Conservation (phyloP, 64 coral and sea anemone genomes). For the Dendrophyllia cribrosa region DNA sequence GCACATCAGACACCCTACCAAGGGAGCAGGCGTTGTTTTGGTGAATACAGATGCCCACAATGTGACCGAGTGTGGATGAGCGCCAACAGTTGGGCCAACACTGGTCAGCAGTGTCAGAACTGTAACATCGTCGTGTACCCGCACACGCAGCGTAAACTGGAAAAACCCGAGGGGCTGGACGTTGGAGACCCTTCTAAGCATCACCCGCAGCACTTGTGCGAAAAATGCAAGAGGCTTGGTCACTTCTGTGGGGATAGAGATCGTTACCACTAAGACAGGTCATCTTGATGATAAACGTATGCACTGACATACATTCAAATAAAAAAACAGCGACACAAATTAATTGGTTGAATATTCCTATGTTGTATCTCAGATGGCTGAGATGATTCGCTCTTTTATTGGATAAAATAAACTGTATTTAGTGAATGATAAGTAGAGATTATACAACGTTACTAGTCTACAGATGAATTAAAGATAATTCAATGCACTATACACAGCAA, state of each 20-base stretch:
- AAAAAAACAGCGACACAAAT: too few species aligned
- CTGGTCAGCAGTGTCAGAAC: conserved; percentile 65
- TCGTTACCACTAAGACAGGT: neutral
- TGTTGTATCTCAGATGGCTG: too few species aligned
- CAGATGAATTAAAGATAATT: too few species aligned
- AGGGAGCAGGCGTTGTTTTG: conserved; percentile 65
- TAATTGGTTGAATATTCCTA: too few species aligned
- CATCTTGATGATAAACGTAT: too few species aligned
- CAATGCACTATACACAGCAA: too few species aligned
- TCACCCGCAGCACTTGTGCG: conserved; percentile 67
- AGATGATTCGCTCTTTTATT: too few species aligned
- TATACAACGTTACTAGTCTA: too few species aligned
- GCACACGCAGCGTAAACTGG: conserved; percentile 63
- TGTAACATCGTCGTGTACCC: conserved; percentile 70
- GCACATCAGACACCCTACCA: conserved; percentile 58
- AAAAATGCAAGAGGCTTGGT: conserved; percentile 69
- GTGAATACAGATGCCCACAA: conserved; percentile 63
- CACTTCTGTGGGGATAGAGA: conserved; percentile 9
- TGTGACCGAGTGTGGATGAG: conserved; percentile 75
- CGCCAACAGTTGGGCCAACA: conserved; percentile 73
- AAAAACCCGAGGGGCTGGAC: conserved; percentile 58
- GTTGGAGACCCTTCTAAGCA: conserved; percentile 1
- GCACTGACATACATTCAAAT: too few species aligned
- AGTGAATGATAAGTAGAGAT: too few species aligned
- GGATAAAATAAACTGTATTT: too few species aligned